phyloP scores from a whole-genome alignment of 2,797 vertebrate species.

The Urosaurus nigricauda region DNA sequence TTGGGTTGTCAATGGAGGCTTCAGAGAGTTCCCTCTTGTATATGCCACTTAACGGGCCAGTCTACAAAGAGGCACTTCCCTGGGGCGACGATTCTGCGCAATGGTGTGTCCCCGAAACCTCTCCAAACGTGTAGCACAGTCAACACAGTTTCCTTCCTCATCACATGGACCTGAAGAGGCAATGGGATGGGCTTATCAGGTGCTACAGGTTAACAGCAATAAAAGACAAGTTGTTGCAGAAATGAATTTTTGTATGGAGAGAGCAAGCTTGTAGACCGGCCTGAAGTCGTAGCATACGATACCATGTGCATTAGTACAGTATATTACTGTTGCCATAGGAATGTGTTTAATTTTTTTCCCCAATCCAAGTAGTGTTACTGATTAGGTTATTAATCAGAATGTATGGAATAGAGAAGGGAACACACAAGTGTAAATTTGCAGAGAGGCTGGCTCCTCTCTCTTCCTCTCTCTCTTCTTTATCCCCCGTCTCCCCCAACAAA shows the following conservation, averaged over 20 bases:
- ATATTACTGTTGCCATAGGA: conserved; percentile 98
- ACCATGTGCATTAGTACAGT: conserved; percentile 95
- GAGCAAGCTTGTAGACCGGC: background rate
- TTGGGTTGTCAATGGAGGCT: conserved; percentile 59
- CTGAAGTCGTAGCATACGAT: conserved; percentile 80
- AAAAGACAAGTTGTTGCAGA: no score
- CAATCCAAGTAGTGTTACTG: conserved; percentile 84
- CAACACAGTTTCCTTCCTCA: background rate
- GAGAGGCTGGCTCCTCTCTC: conserved; percentile 91
- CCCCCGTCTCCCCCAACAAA: background rate
- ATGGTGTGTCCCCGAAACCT: background rate
- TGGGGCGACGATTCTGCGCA: background rate
- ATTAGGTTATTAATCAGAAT: conserved; percentile 82
- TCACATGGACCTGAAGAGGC: background rate
- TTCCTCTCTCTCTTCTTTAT: conserved; percentile 67
- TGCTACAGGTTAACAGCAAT: background rate
- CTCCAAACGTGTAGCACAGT: background rate
- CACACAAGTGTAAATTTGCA: conserved; percentile 65
- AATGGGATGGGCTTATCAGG: background rate
- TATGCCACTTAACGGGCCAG: conserved; percentile 52
- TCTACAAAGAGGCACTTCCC: background rate
- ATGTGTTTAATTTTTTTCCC: conserved; percentile 85
- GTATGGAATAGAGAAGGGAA: conserved; percentile 79
- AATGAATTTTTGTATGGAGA: background rate
- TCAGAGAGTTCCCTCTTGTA: conserved; percentile 65